These are phyloP conservation scores for Flexamia atlantica DNA, from an alignment of 2,888 invertebrate genomes.

Conservation along the genomic window DNA sequence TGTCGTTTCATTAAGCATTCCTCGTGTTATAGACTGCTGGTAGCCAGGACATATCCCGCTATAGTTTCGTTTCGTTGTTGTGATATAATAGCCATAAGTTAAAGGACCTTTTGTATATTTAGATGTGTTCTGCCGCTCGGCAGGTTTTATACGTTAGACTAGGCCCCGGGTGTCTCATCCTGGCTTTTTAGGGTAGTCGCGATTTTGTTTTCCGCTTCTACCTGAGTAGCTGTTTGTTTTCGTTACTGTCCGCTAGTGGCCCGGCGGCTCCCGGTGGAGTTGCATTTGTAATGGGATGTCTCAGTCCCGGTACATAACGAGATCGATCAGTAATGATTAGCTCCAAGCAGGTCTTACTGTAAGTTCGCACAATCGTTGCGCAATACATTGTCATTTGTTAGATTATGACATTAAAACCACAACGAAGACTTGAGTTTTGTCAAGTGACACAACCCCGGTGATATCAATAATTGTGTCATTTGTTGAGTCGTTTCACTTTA, in stretches of 20 bases:
- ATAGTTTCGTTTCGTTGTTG: conserved; percentile 68
- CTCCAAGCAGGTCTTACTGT: background rate
- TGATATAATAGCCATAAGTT: conserved; percentile 69
- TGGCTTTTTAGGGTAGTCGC: conserved; percentile 47
- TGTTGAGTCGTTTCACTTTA: background rate
- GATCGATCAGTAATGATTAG: background rate
- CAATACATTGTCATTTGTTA: background rate
- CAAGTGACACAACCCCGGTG: conserved; percentile 2
- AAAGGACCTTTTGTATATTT: conserved; percentile 53
- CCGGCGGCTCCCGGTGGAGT: conserved; percentile 48
- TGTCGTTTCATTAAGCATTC: conserved; percentile 66
- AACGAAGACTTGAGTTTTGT: conserved; percentile 1
- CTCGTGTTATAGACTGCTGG: conserved; percentile 69
- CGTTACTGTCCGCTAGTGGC: conserved; percentile 13
- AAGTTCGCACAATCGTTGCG: background rate
- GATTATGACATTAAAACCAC: background rate
- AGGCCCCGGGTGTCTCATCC: background rate
- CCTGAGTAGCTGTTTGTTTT: conserved; percentile 5
- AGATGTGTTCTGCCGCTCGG: conserved; percentile 35
- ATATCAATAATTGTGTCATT: background rate
- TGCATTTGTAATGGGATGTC: background rate
- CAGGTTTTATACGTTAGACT: conserved; percentile 43
- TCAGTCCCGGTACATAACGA: too few relatives aligned
- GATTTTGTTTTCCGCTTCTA: conserved; percentile 33
- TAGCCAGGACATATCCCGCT: conserved; percentile 68